Percentiles rank a stretch among this genome's conserved stretches.
These are phyloP conservation scores for Paramisgurnus dabryanus DNA, from an alignment of 2,113 vertebrate genomes.

Conservation along the genomic window DNA sequence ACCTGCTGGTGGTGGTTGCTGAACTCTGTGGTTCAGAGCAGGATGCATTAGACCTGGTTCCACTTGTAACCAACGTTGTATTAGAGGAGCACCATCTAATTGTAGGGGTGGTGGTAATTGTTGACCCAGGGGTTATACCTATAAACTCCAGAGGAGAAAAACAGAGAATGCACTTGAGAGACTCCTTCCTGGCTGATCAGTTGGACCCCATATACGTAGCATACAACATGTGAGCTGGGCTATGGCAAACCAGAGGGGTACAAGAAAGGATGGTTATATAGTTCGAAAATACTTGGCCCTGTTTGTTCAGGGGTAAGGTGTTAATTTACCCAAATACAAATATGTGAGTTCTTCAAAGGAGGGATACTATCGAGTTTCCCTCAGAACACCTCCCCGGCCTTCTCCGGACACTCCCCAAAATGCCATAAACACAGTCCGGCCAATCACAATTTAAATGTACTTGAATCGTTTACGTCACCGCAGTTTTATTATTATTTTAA, in stretches of 20 bases:
- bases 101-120: constrained; percentile 95
- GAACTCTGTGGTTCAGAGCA: constrained; percentile 96
- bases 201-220: constrained; percentile 97
- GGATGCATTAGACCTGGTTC: constrained; percentile 94
- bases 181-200: constrained; percentile 96
- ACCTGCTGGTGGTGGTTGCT: constrained; percentile 95
- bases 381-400: background rate
- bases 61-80: constrained; percentile 94
- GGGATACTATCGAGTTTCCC: background rate
- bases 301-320: constrained; percentile 5
- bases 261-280: too few species aligned
- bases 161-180: constrained; percentile 96
- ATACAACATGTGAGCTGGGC: constrained; percentile 90
- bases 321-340: constrained; percentile 4
- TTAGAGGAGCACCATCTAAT: constrained; percentile 98
- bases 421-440: background rate
- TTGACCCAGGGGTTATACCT: constrained; percentile 95
- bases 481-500: constrained; percentile 6
- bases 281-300: background rate
- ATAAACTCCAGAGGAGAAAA: constrained; percentile 98
- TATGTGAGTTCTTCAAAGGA: background rate
- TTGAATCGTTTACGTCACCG: constrained; percentile 13
- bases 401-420: background rate
- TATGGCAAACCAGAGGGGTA: background rate
- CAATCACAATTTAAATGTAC: constrained; percentile 19